Evolutionary conservation across 2,113 vertebrate species (phyloP).

Genomic region (Melospiza melodia): DNA sequence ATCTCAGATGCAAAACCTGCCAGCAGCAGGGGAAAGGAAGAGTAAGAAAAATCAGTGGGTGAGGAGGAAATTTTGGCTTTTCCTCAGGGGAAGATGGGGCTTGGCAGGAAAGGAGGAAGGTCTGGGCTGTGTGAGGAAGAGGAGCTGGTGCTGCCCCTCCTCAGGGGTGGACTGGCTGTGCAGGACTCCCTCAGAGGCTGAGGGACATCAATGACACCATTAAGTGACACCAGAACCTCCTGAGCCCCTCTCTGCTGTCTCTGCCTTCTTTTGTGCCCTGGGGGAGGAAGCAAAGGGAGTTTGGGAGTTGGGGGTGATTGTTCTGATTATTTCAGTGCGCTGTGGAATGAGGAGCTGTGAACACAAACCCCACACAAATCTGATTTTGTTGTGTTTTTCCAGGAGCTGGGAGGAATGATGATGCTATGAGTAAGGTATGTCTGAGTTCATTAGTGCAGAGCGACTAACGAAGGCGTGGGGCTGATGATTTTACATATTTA

Average conservation of each 20-base stretch:
- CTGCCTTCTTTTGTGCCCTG: neutral
- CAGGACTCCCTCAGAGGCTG: neutral
- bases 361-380: neutral
- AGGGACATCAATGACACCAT: neutral
- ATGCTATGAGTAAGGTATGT: conserved; percentile 32
- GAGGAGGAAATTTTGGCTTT: neutral
- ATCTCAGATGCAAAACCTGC: neutral
- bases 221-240: neutral
- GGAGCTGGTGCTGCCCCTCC: neutral
- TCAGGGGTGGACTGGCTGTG: neutral
- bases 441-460: neutral
- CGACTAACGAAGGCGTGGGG: fast-evolving
- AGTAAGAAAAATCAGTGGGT: neutral
- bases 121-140: neutral
- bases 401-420: conserved; percentile 36
- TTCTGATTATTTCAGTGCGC: neutral
- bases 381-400: neutral
- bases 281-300: neutral
- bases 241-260: neutral
- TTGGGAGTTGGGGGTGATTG: fast-evolving
- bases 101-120: neutral
- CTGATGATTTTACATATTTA: neutral
- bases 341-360: neutral
- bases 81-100: neutral
- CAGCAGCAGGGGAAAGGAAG: neutral